Evolutionary conservation across 2,797 vertebrate genomes (phyloP), one percentile per base, ranked within the genome.

Genomic region (Trematomus bernacchii): DNA sequence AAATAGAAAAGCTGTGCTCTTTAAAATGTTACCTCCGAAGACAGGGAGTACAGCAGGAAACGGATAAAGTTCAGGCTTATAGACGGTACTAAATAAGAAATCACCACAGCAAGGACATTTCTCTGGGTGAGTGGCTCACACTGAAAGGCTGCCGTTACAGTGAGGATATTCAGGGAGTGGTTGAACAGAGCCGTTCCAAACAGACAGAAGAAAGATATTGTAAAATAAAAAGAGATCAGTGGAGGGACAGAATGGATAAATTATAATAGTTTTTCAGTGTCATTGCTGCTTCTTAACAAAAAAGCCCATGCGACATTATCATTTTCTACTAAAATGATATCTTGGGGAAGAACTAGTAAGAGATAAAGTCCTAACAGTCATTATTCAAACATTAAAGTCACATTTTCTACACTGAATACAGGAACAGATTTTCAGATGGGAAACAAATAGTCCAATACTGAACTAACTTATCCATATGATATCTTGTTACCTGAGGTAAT

Each of bases 31-130:
- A 33, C 16, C 15, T 52, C 27, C n/a, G 12, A 55, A 76, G 30
- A 44, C 37, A 47, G 3, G 47, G 42, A 33, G 53, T 79, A 77
- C 19, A 66, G 58, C 72, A 63, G 62, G 75, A 43, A 66, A 74
- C 60, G 15, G 33, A 58, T 66, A 21, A 59, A 64, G 65, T 77
- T 65, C 42, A 73, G 68, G 55, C 43, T 70, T 57, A 73, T 42
- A 55, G 64, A 70, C 44, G n/a, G 58, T 58, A 59, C 77, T 64
- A 80, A 83, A 88, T 72, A 80, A 78, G 52, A 43, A 73, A 80
- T 79, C 67, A 84, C 33, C 18, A 76, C 54, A 69, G 66, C 68
- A 60, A 84, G 52, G 53, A 63, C 18, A 75, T 71, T 33, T 75
- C 37, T 70, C 44, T 69, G 67, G 51, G 30, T 77, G 51, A 48